Percentiles rank a stretch among this genome's conserved stretches.
phyloP scores from a whole-genome alignment of 2,113 vertebrate species.

The Puntigrus tetrazona region DNA sequence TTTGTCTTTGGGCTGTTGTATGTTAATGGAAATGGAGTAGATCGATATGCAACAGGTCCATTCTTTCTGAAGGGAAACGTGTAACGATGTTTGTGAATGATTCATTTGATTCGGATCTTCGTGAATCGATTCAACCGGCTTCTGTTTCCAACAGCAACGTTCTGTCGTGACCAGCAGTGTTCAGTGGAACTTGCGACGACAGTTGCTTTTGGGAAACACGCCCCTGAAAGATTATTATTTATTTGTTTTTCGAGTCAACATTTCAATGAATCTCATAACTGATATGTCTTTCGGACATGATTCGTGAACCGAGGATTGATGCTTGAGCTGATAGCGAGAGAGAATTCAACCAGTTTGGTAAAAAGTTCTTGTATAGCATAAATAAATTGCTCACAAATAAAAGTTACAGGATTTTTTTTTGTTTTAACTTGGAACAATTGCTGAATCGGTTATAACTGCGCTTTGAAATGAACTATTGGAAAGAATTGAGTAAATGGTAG shows the following conservation, averaged over 20 bases:
- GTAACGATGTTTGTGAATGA: neutral
- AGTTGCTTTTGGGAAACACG: too few species aligned
- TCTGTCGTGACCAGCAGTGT: neutral
- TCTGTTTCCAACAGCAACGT: neutral
- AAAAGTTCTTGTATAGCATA: neutral
- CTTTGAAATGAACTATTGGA: neutral
- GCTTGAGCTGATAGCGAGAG: neutral
- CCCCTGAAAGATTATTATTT: neutral
- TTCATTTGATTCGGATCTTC: neutral
- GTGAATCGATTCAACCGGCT: neutral
- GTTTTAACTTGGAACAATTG: neutral
- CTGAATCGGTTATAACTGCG: neutral
- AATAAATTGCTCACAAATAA: neutral
- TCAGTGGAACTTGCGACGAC: too few species aligned
- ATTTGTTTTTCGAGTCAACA: neutral
- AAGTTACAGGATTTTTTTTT: neutral
- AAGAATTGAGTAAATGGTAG: neutral
- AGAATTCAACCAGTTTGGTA: neutral
- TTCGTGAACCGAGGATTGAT: neutral
- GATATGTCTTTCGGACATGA: neutral
- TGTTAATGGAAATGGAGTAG: neutral
- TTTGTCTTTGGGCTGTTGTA: neutral
- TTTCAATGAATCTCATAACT: neutral
- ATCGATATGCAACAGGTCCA: slow-evolving; percentile 36
- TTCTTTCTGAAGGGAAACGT: neutral